phyloP scores from a whole-genome alignment of 2,113 vertebrate species.

The Sinocyclocheilus maitianheensis region DNA sequence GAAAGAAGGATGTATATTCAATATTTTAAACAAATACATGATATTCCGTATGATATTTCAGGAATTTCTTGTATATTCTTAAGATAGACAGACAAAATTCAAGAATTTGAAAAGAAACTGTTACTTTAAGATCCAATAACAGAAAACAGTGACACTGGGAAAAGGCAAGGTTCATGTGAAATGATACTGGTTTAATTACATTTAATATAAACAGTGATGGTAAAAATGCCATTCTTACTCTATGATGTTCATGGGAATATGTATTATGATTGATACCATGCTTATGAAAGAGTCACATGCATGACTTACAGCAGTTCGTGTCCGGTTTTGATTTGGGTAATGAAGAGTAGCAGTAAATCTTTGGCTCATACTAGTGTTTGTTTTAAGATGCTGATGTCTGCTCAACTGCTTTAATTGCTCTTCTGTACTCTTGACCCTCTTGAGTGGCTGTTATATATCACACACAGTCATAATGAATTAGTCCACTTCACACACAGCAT shows the following conservation, averaged over 20 bases:
- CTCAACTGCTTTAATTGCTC: conserved; percentile 40
- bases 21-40: no score
- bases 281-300: conserved; percentile 30
- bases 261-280: conserved; percentile 26
- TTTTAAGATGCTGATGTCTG: conserved; percentile 36
- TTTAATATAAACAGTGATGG: background rate
- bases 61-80: background rate
- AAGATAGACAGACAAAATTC: background rate
- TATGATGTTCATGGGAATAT: conserved; percentile 34
- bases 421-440: conserved; percentile 34
- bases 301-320: conserved; percentile 30
- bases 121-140: background rate
- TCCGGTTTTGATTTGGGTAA: conserved; percentile 35
- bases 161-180: background rate
- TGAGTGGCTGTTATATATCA: conserved; percentile 43
- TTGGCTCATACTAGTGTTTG: conserved; percentile 39
- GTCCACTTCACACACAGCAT: conserved; percentile 36
- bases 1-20: no score
- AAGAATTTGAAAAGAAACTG: background rate
- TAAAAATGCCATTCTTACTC: background rate
- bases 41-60: no score
- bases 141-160: background rate
- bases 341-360: conserved; percentile 43
- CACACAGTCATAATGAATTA: conserved; percentile 34
- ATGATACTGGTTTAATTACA: background rate